Evolutionary conservation across 2,888 invertebrate species (phyloP), one percentile per base, ranked within the genome.

Genomic region (Penaeus monodon): DNA sequence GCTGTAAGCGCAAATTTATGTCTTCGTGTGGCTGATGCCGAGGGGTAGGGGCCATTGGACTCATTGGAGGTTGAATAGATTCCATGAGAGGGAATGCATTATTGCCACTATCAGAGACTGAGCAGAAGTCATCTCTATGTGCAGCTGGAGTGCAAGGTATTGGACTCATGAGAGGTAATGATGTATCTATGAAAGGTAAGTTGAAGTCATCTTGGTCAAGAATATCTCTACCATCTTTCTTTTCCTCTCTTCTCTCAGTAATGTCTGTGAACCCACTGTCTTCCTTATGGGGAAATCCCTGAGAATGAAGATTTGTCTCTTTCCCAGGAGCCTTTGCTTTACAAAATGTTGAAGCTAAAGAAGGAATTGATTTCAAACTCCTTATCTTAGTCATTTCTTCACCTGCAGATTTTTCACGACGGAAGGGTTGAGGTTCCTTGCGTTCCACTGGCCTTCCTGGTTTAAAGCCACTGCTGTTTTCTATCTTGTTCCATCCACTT

Each of bases 81-180:
- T 83, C 86, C 64, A 87, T 64, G 27, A 73, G 70, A 24, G 86
- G 86, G n/a, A 87, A 70, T 24, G 77, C 29, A 64, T n/a, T 27
- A n/a, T 22, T 73, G 63, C 57, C 57, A 14, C 17, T 63, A 24
- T 57, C 77, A 27, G 66, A 76, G 10, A 73, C 66, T 57, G 74
- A 20, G 63, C 78, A 24, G 38, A 76, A 33, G 64, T 88, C 88
- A 44, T 89, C 89, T 20, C 89, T 64, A n/a, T 86, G 80, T 29
- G 89, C 81, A 24, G 88, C 85, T 24, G 89, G 89, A 24, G 90
- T 90, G 66, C 85, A 85, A n/a, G 88, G 88, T 65, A 90, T 85
- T n/a, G 90, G 88, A 68, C 90, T 90, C 83, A 88, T 88, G 6
- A 88, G 79, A n/a, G 87, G 87, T 76, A 84, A 79, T 27, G 86